A percentile compares a stretch with the other conserved stretches of the same genome.
These are phyloP conservation scores for Koerneria pararmatus DNA, from an alignment of 2,888 invertebrate genomes.

Conservation along the genomic window DNA sequence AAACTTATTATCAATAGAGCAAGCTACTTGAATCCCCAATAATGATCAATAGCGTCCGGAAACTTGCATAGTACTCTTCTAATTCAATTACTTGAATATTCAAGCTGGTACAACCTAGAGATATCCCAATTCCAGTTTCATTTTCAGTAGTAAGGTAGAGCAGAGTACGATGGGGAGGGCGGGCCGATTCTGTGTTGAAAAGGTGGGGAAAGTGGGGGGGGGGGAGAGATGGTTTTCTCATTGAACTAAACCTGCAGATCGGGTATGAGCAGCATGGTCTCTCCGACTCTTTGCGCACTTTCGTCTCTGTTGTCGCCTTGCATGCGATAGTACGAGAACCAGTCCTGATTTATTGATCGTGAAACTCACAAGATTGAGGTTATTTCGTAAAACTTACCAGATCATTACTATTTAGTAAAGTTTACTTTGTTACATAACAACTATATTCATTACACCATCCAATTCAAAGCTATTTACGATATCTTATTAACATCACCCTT, in stretches of 20 bases:
- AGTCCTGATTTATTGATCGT: slow-evolving; percentile 28
- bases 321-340: slow-evolving; percentile 45
- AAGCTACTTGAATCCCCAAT: background rate
- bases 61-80: background rate
- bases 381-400: too few species aligned
- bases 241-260: slow-evolving; percentile 33
- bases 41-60: background rate
- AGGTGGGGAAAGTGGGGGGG: too few species aligned
- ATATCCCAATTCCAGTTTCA: slow-evolving; percentile 22
- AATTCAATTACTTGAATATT: too few species aligned
- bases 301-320: slow-evolving; percentile 29
- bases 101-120: background rate
- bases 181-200: too few species aligned
- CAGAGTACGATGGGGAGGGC: too few species aligned
- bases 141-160: too few species aligned
- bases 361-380: background rate
- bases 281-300: slow-evolving; percentile 45
- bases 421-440: too few species aligned
- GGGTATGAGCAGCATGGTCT: slow-evolving; percentile 44
- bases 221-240: too few species aligned
- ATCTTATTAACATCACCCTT: too few species aligned
- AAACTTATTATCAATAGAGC: background rate
- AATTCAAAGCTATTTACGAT: too few species aligned
- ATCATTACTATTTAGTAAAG: too few species aligned
- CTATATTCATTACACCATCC: too few species aligned